Base-by-base conservation (phyloP, 2,113 vertebrate genomes). In the Limanda limanda region DNA sequence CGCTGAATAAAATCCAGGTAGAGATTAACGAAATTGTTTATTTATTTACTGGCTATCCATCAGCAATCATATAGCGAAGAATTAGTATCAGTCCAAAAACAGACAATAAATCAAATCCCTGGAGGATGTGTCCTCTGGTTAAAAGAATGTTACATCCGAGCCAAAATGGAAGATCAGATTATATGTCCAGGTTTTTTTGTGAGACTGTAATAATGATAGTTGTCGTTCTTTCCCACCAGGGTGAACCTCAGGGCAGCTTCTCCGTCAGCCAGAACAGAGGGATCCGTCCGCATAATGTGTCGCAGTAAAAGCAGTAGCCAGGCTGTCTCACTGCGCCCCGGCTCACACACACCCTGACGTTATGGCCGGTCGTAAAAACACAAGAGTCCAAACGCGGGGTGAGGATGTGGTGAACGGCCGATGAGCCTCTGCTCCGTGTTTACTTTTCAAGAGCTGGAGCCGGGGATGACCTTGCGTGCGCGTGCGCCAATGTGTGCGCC, bases 391-490 rank as follows among this genome's bases (percentile, higher is more conserved):
- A 71, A 74, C 5, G 68, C 84, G 2, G 63, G 25, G 25, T 14
- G 75, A 71, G 87, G 85, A 82, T 85, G 82, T 9, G 86, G 89
- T 74, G 57, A 86, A 80, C 9, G 37, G 67, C 65, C 24, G 84
- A 65, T 66, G 85, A 63, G 68, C 35, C 60, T 23, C 21, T 55
- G 20, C 68, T 45, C 71, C 2, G 47, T 94, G 93, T 95, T 95
- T 92, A 91, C 90, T 93, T 92, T 91, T 88, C 93, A 83, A 72
- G 75, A 75, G 31, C 21, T 23, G 52, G 63, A 79, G 75, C 82
- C 83, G 83, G 70, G 86, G 79, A 89, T 94, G 95, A 95, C 94
- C 93, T 89, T 87, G 89, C 68, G 59, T 2, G 52, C 42, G 58
- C 25, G 48, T 11, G 10, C 60, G 21, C 18, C 45, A 9, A 6